Base-by-base conservation (phyloP, 2,113 vertebrate species). In the Colaptes auratus region DNA sequence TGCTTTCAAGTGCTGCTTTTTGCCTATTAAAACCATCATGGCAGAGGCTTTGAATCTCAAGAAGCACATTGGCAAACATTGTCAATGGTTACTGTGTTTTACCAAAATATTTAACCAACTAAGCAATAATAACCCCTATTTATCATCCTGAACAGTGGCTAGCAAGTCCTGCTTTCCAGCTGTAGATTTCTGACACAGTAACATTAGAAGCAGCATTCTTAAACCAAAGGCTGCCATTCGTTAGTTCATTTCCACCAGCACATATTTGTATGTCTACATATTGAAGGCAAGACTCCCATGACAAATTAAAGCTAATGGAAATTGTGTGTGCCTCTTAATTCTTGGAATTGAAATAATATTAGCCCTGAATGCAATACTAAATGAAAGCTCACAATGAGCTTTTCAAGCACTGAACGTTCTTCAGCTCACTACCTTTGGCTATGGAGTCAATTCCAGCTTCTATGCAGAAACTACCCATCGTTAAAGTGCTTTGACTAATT, bases 401-500 rank as follows among this genome's bases (percentile, higher is more conserved):
- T 97, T 96, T 92, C 88, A 96, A 95, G 67, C 56, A 88, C 86
- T 95, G 88, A 75, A 78, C 44, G 92, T 95, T 70, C 83, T 78
- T 86, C 86, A 95, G 91, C 88, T 97, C 31, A 5, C 69, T 96
- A 73, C 83, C 23, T 12, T 33, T 35, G 93, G 74, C 89, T 91
- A 44, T 74, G 48, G 28, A 89, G 72, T 19, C 30, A 71, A 86
- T 85, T 88, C 76, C 39, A 64, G 15, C 15, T 64, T 39, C 10
- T 82, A 65, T 44, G 91, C 60, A 72, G 74, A 94, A 96, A 87
- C 76, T 71, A 82, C 70, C 23, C 91, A 67, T 93, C 5, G 1
- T 93, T 87, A 82, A 95, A 55, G 36, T 85, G 92, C 83, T 93
- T 96, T 95, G 76, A 86, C 88, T 97, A 96, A 97, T 97, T 94